phyloP scores from a whole-genome alignment of 2,113 vertebrate genomes.

The Phocoena sinus region DNA sequence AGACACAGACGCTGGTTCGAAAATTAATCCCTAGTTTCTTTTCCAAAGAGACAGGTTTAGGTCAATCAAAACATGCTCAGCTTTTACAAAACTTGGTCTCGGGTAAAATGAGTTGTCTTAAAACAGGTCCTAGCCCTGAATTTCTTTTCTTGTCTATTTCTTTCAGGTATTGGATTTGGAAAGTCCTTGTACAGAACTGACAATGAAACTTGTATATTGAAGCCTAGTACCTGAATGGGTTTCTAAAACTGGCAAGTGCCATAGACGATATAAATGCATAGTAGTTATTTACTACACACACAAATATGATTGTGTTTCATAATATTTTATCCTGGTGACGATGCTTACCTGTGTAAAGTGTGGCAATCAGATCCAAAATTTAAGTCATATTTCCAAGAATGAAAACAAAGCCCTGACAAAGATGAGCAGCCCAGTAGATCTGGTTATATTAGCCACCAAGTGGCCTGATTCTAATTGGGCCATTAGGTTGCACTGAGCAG shows the following conservation, averaged over 20 bases:
- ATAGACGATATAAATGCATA: accelerated
- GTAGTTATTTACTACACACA: background rate
- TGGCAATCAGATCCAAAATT: background rate
- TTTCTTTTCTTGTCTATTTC: background rate
- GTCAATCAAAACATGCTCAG: background rate
- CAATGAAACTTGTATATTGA: accelerated
- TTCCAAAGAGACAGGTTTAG: background rate
- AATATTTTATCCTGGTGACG: accelerated
- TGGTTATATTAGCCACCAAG: background rate
- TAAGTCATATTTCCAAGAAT: background rate
- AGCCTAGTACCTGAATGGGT: no score
- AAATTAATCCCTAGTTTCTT: background rate
- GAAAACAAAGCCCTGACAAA: background rate
- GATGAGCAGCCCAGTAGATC: background rate
- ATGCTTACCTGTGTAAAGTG: background rate
- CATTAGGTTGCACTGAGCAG: accelerated
- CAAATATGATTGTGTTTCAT: background rate
- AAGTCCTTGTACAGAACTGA: background rate
- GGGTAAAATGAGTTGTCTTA: background rate
- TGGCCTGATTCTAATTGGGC: accelerated
- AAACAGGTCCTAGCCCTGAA: background rate
- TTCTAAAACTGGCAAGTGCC: no score
- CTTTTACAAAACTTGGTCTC: background rate
- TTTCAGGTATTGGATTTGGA: background rate
- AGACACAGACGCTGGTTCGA: background rate